phyloP scores from a whole-genome alignment of 1,140 invertebrate genomes.

The Bradynema listronoti region DNA sequence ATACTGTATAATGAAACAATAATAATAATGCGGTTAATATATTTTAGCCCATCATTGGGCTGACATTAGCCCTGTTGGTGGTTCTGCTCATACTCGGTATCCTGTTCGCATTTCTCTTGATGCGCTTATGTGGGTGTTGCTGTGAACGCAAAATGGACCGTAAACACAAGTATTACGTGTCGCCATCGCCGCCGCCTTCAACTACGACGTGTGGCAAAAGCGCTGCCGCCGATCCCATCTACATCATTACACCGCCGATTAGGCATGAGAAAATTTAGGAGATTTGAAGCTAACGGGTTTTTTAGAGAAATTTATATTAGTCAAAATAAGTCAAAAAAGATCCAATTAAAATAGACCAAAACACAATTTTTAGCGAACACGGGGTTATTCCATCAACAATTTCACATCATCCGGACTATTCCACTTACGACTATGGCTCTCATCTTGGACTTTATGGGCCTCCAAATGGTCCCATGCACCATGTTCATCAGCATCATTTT shows the following conservation, averaged over 20 bases:
- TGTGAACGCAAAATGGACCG: background rate
- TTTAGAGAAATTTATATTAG: no score
- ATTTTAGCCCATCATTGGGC: constrained; percentile 10
- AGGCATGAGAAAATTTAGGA: background rate
- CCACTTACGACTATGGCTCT: no score
- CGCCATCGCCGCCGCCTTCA: no score
- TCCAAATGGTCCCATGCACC: constrained; percentile 1
- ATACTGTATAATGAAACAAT: background rate
- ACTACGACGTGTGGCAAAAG: no score
- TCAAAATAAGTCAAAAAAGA: no score
- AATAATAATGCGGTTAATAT: background rate
- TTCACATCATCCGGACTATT: no score
- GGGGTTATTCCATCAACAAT: background rate
- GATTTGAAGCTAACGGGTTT: no score
- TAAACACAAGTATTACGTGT: constrained; percentile 9
- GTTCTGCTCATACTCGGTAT: constrained; percentile 1
- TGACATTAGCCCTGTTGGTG: constrained; percentile 7
- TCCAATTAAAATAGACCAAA: no score
- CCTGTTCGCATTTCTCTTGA: background rate
- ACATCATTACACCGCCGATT: constrained; percentile 4
- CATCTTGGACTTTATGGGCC: no score
- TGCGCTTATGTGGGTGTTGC: constrained; percentile 3
- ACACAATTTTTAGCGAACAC: background rate
- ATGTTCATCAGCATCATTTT: background rate
- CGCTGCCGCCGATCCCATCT: constrained; percentile 6